Evolutionary conservation across 2,888 invertebrate genomes (phyloP).

Genomic region (Melinaea menophilus): DNA sequence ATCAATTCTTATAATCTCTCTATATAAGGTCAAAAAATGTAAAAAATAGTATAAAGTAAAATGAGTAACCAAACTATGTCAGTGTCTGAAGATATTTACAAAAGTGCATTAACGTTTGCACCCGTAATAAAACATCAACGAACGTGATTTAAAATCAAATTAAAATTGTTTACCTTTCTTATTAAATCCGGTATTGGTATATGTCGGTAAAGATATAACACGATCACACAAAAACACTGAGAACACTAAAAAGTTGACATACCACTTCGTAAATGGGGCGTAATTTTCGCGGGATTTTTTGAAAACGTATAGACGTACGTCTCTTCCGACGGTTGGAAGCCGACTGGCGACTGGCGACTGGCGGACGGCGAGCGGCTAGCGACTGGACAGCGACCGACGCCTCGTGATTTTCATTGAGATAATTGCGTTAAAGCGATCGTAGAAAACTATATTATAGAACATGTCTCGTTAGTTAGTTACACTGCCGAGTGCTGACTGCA

Average conservation of each 20-base stretch:
- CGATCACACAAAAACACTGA: conserved; percentile 35
- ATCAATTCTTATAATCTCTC: too few species aligned
- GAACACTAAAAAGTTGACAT: conserved; percentile 37
- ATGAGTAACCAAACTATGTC: conserved; percentile 3
- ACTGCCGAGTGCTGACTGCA: neutral
- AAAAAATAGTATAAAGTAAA: neutral
- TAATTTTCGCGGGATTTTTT: conserved; percentile 31
- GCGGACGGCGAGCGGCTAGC: conserved; percentile 54
- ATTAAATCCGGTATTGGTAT: conserved; percentile 35
- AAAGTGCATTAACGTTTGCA: conserved; percentile 6
- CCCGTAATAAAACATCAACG: conserved; percentile 1
- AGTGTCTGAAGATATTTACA: conserved; percentile 11
- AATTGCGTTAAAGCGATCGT: conserved; percentile 52
- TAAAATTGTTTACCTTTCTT: conserved; percentile 41
- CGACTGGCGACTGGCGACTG: conserved; percentile 46
- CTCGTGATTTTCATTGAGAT: conserved; percentile 40
- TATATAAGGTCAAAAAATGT: neutral
- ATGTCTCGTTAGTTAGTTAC: conserved; percentile 37
- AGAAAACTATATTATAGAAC: conserved; percentile 70
- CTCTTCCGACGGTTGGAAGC: conserved; percentile 45
- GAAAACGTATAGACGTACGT: conserved; percentile 37
- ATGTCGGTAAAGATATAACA: conserved; percentile 32
- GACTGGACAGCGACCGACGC: conserved; percentile 29
- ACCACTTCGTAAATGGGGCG: conserved; percentile 34
- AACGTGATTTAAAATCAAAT: conserved; percentile 41